A percentile compares a stretch with the other conserved stretches of the same genome.
Conservation (phyloP, 2,797 vertebrate species). For the Acrossocheilus fasciatus region DNA sequence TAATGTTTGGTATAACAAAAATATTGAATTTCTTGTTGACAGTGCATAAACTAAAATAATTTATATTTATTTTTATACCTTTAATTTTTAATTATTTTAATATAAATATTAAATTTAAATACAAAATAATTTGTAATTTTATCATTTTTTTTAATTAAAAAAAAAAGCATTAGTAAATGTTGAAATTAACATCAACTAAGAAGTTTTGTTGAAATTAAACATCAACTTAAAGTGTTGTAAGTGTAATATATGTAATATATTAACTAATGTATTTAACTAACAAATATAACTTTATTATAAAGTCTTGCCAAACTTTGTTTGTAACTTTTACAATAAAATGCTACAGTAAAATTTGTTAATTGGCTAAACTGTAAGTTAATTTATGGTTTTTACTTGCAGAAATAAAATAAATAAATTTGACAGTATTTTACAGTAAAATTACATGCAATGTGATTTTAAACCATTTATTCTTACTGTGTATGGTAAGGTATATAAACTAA, state of each 20-base stretch:
- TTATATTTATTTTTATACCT: no score
- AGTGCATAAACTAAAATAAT: no score
- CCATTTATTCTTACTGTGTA: not conserved
- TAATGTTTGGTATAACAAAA: no score
- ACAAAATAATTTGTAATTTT: no score
- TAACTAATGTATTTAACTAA: not conserved
- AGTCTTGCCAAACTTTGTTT: not conserved
- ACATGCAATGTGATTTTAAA: not conserved
- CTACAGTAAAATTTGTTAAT: not conserved
- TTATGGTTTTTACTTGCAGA: not conserved
- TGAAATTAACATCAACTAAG: not conserved
- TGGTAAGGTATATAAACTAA: not conserved
- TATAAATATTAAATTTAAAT: no score
- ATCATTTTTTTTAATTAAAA: no score
- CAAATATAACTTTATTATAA: not conserved
- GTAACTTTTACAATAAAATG: not conserved
- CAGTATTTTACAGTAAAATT: not conserved
- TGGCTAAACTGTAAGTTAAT: no score
- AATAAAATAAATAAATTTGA: not conserved
- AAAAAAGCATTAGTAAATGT: not conserved
- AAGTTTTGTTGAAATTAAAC: not conserved
- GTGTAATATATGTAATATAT: not conserved
- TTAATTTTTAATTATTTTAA: no score
- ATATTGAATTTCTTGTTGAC: no score
- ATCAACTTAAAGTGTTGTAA: not conserved